These are phyloP conservation scores for Geopemphigus sp. DNA, from an alignment of 1,140 invertebrate species.

Conservation along the genomic window DNA sequence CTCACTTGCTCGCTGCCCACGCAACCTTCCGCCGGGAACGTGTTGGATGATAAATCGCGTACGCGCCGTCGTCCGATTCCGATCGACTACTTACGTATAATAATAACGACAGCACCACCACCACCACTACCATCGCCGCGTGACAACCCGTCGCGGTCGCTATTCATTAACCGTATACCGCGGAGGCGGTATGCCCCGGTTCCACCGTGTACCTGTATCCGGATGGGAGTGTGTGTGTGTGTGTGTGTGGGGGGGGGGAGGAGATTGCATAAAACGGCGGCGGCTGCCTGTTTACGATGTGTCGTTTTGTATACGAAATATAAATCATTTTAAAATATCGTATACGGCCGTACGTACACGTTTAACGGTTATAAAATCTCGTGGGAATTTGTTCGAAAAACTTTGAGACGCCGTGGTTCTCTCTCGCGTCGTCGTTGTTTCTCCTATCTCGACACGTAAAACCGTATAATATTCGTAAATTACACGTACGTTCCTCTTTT, in stretches of 20 bases:
- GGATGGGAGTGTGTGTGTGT: no score
- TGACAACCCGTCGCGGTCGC: constrained; percentile 5
- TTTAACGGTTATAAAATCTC: constrained; percentile 18
- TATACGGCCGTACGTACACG: not conserved
- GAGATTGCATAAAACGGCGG: constrained; percentile 11
- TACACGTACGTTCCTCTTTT: not conserved
- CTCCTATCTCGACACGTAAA: not conserved
- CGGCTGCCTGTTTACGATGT: constrained; percentile 13
- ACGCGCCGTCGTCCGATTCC: constrained; percentile 6
- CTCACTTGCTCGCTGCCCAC: not conserved
- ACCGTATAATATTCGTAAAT: not conserved
- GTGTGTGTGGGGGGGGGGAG: no score
- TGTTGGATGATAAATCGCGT: constrained; percentile 17
- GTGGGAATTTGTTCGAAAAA: constrained; percentile 15
- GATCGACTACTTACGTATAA: constrained; percentile 11
- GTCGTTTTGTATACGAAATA: not conserved
- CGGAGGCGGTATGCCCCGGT: constrained; percentile 11
- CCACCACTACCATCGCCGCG: no score
- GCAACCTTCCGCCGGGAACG: not conserved
- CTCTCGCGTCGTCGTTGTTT: not conserved
- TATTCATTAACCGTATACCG: constrained; percentile 8
- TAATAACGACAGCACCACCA: no score
- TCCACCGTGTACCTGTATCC: no score
- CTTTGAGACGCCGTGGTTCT: not conserved
- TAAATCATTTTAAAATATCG: constrained; percentile 18